These are phyloP conservation scores for Apaloderma vittatum DNA, from an alignment of 2,113 vertebrate genomes.

Conservation along the genomic window DNA sequence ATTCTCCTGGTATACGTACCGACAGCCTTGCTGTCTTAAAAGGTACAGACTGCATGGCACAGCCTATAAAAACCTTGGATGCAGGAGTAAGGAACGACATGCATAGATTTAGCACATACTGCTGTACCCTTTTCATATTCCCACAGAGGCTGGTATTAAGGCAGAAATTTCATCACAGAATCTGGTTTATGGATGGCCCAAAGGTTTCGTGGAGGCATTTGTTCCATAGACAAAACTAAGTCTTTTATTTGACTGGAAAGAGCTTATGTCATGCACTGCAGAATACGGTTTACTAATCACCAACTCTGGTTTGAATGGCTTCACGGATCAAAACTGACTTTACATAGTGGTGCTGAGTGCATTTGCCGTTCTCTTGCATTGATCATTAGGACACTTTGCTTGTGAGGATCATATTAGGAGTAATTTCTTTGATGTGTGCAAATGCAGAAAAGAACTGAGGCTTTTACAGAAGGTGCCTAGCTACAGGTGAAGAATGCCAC, in stretches of 20 bases:
- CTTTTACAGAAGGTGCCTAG: not conserved
- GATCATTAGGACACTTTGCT: conserved; percentile 18
- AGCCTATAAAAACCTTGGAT: conserved; percentile 4
- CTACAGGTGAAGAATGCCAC: conserved; percentile 3
- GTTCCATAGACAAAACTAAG: not conserved
- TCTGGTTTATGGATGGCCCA: conserved; percentile 25
- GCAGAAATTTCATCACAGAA: conserved; percentile 46
- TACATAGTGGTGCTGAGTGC: not conserved
- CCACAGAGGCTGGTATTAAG: not conserved
- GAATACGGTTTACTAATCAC: conserved; percentile 56
- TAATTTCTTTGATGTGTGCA: conserved; percentile 45
- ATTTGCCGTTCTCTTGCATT: conserved; percentile 25
- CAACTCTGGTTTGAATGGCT: conserved; percentile 17
- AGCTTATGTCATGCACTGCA: not conserved
- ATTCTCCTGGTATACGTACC: not conserved
- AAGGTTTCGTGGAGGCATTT: conserved; percentile 45
- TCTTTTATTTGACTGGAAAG: not conserved
- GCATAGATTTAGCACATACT: not conserved
- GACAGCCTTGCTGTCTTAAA: conserved; percentile 5
- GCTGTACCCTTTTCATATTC: not conserved
- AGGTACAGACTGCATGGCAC: not conserved
- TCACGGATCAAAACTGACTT: conserved; percentile 54
- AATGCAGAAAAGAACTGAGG: not conserved
- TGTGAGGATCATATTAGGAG: conserved; percentile 29
- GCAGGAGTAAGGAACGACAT: conserved; percentile 4